Base-by-base conservation (phyloP, 2,888 invertebrate genomes). In the Sipha maydis region DNA sequence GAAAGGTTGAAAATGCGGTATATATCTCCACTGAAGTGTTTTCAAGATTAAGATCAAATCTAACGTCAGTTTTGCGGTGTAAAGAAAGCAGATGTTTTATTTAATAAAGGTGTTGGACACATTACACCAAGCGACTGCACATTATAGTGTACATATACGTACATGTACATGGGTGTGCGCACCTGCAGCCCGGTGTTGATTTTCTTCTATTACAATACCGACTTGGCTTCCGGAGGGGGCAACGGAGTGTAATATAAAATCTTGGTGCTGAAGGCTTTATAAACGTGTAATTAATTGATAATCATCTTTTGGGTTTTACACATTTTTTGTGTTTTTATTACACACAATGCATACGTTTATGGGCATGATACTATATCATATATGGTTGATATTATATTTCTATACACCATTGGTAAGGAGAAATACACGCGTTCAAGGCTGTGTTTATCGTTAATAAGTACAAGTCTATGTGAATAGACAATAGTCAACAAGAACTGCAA, bases 251-350 rank as follows among this genome's bases (percentile, higher is more conserved):
- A 31, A 88, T 71, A 41, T 56, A 31, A 88, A 86, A 88, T 88
- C 86, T 88, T 88, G 41, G 86, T 34, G 86, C 86, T 80, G 86
- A 88, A 80, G 86, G 86, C 80, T 80, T 75, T 28, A 25, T 85
- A 88, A 88, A 88, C 86, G 86, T 88, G 80, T 88, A 88, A 88
- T 88, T 88, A 88, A 88, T 88, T 88, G 86, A 88, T 86, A 86
- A 86, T 79, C 79, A 86, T 88, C 86, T 88, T 80, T 75, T 75
- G 79, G 61, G 73, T 71, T 56, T 34, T 76, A 84, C 76, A 61
- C 84, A 56, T 31, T 61, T 80, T 79, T 82, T 71, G 11, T 82
- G 21, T 84, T 84, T 61, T 61, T 76, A 41, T 83, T 56, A 83
- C 80, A 73, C n/a, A 34, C 28, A 25, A 48, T 56, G 34, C 31